Conservation (phyloP, 2,113 vertebrate species). For the rabbit (Oryctolagus cuniculus) region DNA sequence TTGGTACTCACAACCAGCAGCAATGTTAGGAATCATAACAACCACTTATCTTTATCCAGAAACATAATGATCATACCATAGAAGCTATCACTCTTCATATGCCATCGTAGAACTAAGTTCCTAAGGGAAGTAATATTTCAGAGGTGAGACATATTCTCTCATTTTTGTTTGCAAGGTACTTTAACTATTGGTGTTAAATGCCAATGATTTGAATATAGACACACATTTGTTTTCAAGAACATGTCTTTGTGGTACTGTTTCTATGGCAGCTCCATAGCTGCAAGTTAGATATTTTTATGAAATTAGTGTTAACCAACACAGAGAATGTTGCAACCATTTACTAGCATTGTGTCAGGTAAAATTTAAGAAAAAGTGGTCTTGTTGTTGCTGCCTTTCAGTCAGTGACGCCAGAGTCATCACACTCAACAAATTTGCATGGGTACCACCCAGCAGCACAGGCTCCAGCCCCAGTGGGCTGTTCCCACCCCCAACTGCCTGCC, state of each 20-base stretch:
- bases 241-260: neutral
- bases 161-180: neutral
- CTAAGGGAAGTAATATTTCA: neutral
- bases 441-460: neutral
- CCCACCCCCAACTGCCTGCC: too few relatives aligned
- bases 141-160: neutral
- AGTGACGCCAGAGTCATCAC: neutral
- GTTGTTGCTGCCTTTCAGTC: rapidly evolving
- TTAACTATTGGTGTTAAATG: neutral
- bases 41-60: neutral
- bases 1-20: neutral
- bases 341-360: neutral
- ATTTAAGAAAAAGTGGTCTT: neutral
- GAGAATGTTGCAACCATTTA: too few relatives aligned
- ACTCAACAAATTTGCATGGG: neutral
- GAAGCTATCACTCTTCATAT: neutral
- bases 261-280: neutral
- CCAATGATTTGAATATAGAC: neutral
- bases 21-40: too few relatives aligned
- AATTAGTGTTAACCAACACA: neutral
- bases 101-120: neutral
- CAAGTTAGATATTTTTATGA: neutral
- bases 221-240: neutral
- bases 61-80: rapidly evolving
- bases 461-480: rapidly evolving